These are phyloP conservation scores for Sebastes taczanowskii DNA, from an alignment of 2,797 vertebrate genomes.

Conservation along the genomic window DNA sequence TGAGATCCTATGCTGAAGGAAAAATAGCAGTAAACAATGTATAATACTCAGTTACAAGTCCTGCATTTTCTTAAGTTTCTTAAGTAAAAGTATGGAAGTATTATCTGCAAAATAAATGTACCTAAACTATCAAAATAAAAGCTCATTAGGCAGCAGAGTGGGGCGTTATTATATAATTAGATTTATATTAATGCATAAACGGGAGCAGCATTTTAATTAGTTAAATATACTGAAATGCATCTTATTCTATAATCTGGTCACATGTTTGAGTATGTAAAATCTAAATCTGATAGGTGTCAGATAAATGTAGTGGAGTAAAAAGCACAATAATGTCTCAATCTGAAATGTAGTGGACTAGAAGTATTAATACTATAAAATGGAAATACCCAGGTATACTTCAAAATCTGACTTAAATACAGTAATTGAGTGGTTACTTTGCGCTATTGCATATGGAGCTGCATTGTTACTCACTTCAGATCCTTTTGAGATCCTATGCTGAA, in stretches of 20 bases:
- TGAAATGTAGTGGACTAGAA: background rate
- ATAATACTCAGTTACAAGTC: no score
- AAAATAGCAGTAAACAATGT: no score
- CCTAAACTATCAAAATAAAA: background rate
- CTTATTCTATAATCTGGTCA: background rate
- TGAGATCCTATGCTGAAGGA: no score
- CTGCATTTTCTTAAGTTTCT: no score
- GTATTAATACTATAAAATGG: no score
- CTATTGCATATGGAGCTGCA: no score
- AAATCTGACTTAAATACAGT: no score
- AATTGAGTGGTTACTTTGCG: no score
- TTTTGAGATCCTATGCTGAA: no score
- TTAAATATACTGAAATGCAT: background rate
- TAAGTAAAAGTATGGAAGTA: background rate
- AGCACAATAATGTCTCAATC: no score
- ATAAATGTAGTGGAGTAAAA: background rate
- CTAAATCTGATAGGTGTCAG: background rate
- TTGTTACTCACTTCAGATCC: no score
- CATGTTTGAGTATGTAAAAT: background rate
- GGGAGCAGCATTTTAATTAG: accelerated
- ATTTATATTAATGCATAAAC: background rate
- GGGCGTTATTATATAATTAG: no score
- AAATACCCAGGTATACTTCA: accelerated
- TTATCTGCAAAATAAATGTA: background rate
- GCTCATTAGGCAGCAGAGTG: background rate